These are phyloP conservation scores for Microplitis manilae DNA, from an alignment of 2,888 invertebrate genomes.

Conservation along the genomic window DNA sequence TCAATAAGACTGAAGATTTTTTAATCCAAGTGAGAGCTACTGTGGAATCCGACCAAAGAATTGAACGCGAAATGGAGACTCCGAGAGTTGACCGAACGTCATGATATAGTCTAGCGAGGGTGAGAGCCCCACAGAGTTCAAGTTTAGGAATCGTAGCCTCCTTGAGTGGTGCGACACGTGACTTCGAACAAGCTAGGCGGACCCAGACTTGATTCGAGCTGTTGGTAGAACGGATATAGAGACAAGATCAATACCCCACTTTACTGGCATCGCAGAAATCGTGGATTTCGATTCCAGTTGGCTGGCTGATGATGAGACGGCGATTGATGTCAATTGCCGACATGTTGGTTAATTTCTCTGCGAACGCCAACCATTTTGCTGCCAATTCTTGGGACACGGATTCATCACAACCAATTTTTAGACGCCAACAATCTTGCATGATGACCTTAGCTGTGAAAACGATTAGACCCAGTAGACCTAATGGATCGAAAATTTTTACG, in stretches of 20 bases:
- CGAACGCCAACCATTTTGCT: conserved; percentile 28
- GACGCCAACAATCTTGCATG: conserved; percentile 43
- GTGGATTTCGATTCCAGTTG: conserved; percentile 42
- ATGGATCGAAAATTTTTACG: conserved; percentile 43
- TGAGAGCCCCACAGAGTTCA: conserved; percentile 48
- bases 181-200: conserved; percentile 54
- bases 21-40: conserved; percentile 42
- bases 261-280: conserved; percentile 51
- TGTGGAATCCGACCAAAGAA: conserved; percentile 44
- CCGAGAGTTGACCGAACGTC: conserved; percentile 1
- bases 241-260: conserved; percentile 48
- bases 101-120: neutral
- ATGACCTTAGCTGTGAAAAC: conserved; percentile 43
- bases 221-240: conserved; percentile 45
- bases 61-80: conserved; percentile 15
- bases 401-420: conserved; percentile 43
- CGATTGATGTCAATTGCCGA: neutral
- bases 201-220: conserved; percentile 24
- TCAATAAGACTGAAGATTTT: conserved; percentile 33
- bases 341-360: conserved; percentile 23
- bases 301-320: neutral
- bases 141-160: conserved; percentile 51
- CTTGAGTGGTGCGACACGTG: conserved; percentile 57
- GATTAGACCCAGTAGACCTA: conserved; percentile 44
- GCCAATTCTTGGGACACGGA: conserved; percentile 35